These are phyloP conservation scores for Stenodema calcarata DNA, from an alignment of 2,888 invertebrate genomes.

Conservation along the genomic window DNA sequence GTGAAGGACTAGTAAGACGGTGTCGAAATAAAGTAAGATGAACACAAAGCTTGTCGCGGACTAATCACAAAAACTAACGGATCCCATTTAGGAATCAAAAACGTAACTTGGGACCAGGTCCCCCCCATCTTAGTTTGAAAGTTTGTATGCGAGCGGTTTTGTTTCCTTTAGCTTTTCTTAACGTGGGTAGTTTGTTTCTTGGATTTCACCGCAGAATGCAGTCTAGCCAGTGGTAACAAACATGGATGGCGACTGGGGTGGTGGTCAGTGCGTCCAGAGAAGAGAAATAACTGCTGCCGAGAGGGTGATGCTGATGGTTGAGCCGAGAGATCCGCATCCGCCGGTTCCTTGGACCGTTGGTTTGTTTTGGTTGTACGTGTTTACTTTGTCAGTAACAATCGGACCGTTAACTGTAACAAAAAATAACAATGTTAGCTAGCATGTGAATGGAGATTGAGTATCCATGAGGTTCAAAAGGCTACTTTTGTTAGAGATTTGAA, in stretches of 20 bases:
- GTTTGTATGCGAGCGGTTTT: not conserved
- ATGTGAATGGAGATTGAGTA: too few species aligned
- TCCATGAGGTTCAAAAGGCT: too few species aligned
- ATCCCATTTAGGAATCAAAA: not conserved
- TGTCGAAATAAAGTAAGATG: not conserved
- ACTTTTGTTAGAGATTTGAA: too few species aligned
- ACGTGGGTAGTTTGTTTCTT: not conserved
- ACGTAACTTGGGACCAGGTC: not conserved
- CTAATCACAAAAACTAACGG: not conserved
- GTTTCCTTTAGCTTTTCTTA: not conserved
- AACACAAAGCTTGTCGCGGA: not conserved
- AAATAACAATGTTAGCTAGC: not conserved
- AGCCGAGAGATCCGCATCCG: not conserved
- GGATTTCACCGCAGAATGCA: not conserved
- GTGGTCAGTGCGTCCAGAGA: not conserved
- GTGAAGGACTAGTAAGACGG: not conserved
- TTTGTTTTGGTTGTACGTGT: not conserved
- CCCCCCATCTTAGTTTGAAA: not conserved
- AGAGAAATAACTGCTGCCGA: not conserved
- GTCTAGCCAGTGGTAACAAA: constrained; percentile 19
- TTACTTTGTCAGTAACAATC: not conserved
- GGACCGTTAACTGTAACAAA: not conserved
- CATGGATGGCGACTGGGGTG: not conserved
- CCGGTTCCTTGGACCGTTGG: not conserved
- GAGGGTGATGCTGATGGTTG: not conserved